These are phyloP conservation scores for Leucania comma DNA, from an alignment of 2,888 invertebrate species.

Conservation along the genomic window DNA sequence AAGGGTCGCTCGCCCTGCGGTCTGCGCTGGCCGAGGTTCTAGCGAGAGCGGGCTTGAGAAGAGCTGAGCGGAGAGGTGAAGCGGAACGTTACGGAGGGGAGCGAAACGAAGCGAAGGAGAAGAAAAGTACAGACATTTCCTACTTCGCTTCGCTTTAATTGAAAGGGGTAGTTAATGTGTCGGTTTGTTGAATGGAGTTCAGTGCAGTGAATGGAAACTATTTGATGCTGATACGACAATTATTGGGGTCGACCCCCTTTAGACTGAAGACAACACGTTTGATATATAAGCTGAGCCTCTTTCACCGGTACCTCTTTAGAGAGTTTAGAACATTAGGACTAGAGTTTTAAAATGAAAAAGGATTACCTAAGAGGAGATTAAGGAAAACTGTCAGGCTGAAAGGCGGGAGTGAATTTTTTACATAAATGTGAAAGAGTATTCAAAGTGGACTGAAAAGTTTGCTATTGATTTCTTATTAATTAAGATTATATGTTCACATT, in stretches of 20 bases:
- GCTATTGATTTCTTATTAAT: not conserved
- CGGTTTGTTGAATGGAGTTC: slow-evolving; percentile 26
- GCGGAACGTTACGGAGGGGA: too few relatives aligned
- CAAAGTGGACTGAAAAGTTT: not conserved
- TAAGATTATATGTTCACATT: not conserved
- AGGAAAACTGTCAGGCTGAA: too few relatives aligned
- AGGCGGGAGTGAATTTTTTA: too few relatives aligned
- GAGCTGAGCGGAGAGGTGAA: slow-evolving; percentile 19
- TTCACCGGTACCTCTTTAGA: not conserved
- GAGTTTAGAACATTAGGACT: not conserved
- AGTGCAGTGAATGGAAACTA: slow-evolving; percentile 32
- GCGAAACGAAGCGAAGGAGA: not conserved
- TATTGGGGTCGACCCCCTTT: not conserved
- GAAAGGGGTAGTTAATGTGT: slow-evolving; percentile 56
- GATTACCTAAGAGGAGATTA: too few relatives aligned
- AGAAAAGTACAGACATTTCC: slow-evolving; percentile 38
- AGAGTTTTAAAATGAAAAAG: too few relatives aligned
- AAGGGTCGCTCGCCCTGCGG: slow-evolving; percentile 57
- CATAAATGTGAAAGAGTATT: too few relatives aligned
- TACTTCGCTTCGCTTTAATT: slow-evolving; percentile 58
- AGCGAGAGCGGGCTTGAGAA: slow-evolving; percentile 31
- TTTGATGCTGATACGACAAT: slow-evolving; percentile 19
- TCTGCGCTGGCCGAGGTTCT: slow-evolving; percentile 15
- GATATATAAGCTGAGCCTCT: too few relatives aligned
- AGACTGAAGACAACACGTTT: not conserved